These are phyloP conservation scores for Galbula dea DNA, from an alignment of 2,113 vertebrate genomes.

Conservation along the genomic window DNA sequence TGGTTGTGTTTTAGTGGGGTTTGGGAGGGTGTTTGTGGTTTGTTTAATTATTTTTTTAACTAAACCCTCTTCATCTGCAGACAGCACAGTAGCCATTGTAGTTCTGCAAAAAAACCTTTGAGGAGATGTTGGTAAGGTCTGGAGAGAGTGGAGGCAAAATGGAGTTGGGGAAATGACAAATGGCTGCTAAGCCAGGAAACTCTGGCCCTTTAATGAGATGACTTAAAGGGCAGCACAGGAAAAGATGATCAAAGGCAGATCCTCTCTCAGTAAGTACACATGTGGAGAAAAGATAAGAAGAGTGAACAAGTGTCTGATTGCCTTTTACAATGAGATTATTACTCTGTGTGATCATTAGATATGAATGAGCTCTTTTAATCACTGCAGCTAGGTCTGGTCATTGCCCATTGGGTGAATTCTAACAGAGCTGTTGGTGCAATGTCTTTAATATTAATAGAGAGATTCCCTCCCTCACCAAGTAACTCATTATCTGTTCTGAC, in stretches of 20 bases:
- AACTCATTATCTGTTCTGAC: not conserved
- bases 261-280: conserved; percentile 26
- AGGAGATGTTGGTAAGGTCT: not conserved
- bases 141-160: not conserved
- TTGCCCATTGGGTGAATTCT: not conserved
- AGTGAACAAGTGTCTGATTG: conserved; percentile 33
- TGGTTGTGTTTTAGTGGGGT: no score
- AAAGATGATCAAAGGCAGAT: conserved; percentile 38
- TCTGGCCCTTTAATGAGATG: conserved; percentile 30
- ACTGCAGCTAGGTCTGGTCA: not conserved
- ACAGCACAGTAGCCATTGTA: not conserved
- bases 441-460: not conserved
- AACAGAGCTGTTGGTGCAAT: not conserved
- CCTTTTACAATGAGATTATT: conserved; percentile 43
- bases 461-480: not conserved
- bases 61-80: not conserved
- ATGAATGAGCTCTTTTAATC: conserved; percentile 48
- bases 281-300: conserved; percentile 45
- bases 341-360: conserved; percentile 22
- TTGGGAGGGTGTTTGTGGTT: no score
- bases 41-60: no score
- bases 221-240: conserved; percentile 10
- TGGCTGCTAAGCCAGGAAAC: conserved; percentile 4
- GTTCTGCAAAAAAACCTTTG: not conserved
- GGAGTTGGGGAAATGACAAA: conserved; percentile 27